phyloP scores from a whole-genome alignment of 2,797 vertebrate genomes.

The Lutjanus argentimaculatus region DNA sequence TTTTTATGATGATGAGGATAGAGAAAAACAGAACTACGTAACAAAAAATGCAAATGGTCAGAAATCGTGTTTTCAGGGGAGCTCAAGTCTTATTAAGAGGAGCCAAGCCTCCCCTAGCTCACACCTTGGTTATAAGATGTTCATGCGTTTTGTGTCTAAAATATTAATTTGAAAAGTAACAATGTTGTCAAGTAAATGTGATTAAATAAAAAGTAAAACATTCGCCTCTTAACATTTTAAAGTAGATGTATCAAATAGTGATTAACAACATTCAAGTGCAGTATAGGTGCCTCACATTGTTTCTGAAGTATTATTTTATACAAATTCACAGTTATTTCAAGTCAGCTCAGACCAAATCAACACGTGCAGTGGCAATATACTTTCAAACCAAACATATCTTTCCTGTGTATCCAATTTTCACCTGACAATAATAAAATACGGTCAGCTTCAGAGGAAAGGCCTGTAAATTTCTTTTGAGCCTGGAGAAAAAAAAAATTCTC shows the following conservation, averaged over 20 bases:
- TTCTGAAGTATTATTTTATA: background rate
- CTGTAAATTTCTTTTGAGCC: constrained; percentile 12
- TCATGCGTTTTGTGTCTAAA: background rate
- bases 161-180: background rate
- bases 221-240: background rate
- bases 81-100: too few relatives aligned
- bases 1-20: too few relatives aligned
- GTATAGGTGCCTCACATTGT: background rate
- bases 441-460: background rate
- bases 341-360: background rate
- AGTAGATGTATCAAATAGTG: background rate
- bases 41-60: too few relatives aligned
- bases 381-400: background rate
- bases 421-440: background rate
- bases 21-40: background rate
- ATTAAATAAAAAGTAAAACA: background rate
- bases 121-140: background rate
- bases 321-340: background rate
- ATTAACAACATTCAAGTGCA: background rate
- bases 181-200: background rate
- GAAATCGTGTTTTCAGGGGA: too few relatives aligned
- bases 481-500: constrained; percentile 9
- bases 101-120: too few relatives aligned
- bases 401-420: background rate
- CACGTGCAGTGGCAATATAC: background rate